Base-by-base conservation (phyloP, 2,113 vertebrate genomes). In the Thunnus thynnus region DNA sequence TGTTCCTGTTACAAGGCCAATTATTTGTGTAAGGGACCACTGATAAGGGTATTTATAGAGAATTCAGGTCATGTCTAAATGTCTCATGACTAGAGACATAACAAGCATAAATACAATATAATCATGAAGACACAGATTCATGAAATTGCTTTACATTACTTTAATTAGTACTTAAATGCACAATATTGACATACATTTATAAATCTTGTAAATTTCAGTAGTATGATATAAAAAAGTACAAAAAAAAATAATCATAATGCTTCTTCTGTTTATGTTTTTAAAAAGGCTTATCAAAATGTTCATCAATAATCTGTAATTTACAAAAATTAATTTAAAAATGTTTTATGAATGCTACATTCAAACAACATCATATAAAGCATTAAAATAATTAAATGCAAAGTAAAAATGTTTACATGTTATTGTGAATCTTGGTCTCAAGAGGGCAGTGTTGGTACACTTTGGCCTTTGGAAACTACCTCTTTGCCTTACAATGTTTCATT, bases 361-460 rank as follows among this genome's bases (percentile, higher is more conserved):
- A 48, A 10, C 14, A 58, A 27, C 7, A 27, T 27, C 4, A 30
- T 56, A 13, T 12, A 63, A 67, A 67, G 2, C 3, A 36, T 27
- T 12, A 30, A 25, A 16, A 2, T 58, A 36, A 17, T 20, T 41
- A 20, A 44, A 46, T 0, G 4, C 12, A 13, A 3, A 3, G 4
- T 22, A 32, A 16, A 55, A 11, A 44, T 22, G 3, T 58, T 54
- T 56, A 17, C 22, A 5, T 17, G 5, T 5, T 11, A 14, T 58
- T 41, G 3, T 61, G 16, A 36, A 16, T 50, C 0, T 30, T 41
- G 13, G 8, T 78, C 85, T 48, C 76, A 46, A 22, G 78, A 5
- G 69, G 79, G 76, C 73, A 71, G 76, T 63, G 69, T 50, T 66
- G 2, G 4, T 51, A 75, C 4, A 51, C 41, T 18, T 2, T 36